Base-by-base conservation (phyloP, 2,113 vertebrate genomes). In the Ptilorrhoa leucosticta region DNA sequence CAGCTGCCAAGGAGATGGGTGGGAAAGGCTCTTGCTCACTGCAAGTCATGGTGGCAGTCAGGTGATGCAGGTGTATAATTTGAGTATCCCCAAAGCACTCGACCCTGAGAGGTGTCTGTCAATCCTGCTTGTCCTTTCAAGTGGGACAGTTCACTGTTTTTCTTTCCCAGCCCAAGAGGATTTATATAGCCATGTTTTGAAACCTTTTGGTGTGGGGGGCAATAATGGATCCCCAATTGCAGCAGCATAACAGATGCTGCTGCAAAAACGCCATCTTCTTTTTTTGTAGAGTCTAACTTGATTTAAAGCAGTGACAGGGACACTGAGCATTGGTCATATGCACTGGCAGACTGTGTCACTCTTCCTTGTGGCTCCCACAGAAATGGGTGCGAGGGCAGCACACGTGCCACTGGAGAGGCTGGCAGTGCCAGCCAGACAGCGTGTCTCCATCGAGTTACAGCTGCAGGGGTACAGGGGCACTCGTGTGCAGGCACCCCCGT, bases 251-350 rank as follows among this genome's bases (percentile, higher is more conserved):
- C 75, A 93, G 57, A 75, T 83, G 40, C 75, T 81, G 51, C 80
- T 77, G 27, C 93, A 68, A 58, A 88, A 95, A 45, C 0, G 0
- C 28, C 2, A 0, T 69, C 76, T 92, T 75, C 15, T 51, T 66
- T 86, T 86, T 94, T 51, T 54, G 22, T 15, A 47, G 66, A 35
- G 37, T 72, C 84, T 83, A 51, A 83, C 68, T 92, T 91, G 86
- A 78, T 90, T 93, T 85, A 60, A 44, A 91, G 60, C 19, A 2
- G 18, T 90, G 95, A 87, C 90, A 95, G 57, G 65, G 45, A 37
- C 76, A 86, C 61, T 53, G 90, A 68, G 60, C 35, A 60, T 60
- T 2, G 7, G 71, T 76, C 45, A 9, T 61, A 56, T 0, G 22
- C 0, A 3, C 81, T 76, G 91, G 56, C 8, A 2, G 79, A 28